Conservation (phyloP, 2,797 vertebrate genomes). For the Crax fasciolata region DNA sequence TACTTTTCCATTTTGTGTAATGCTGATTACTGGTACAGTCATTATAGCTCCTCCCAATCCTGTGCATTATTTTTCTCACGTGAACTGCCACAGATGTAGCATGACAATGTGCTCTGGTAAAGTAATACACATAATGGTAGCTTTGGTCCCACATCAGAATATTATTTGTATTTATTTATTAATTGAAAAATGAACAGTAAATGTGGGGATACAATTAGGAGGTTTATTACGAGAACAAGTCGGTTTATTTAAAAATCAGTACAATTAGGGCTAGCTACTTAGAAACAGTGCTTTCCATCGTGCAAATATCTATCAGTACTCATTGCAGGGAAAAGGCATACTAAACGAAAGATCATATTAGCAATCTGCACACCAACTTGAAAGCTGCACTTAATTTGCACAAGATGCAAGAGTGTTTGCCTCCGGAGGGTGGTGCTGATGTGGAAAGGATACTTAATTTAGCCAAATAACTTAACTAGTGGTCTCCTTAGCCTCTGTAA, state of each 20-base stretch:
- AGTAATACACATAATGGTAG: neutral
- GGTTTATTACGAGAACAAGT: neutral
- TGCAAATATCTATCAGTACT: neutral
- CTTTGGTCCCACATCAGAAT: neutral
- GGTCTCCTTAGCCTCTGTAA: neutral
- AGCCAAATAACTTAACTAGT: neutral
- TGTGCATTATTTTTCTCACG: neutral
- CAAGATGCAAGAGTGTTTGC: neutral
- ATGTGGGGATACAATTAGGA: neutral
- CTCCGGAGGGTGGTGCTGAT: neutral
- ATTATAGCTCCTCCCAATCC: neutral
- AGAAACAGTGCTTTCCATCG: neutral
- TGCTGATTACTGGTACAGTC: neutral
- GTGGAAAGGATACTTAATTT: neutral
- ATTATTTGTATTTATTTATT: conserved; percentile 3
- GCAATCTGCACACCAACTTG: neutral
- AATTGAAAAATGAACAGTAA: neutral
- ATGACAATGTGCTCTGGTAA: neutral
- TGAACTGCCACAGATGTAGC: neutral
- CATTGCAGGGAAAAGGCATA: neutral
- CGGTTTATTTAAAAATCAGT: neutral
- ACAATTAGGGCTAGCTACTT: neutral
- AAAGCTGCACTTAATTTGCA: neutral
- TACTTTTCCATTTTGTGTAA: neutral
- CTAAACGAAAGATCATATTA: neutral